phyloP scores from a whole-genome alignment of 1,140 invertebrate genomes.

The Tachypleus tridentatus region DNA sequence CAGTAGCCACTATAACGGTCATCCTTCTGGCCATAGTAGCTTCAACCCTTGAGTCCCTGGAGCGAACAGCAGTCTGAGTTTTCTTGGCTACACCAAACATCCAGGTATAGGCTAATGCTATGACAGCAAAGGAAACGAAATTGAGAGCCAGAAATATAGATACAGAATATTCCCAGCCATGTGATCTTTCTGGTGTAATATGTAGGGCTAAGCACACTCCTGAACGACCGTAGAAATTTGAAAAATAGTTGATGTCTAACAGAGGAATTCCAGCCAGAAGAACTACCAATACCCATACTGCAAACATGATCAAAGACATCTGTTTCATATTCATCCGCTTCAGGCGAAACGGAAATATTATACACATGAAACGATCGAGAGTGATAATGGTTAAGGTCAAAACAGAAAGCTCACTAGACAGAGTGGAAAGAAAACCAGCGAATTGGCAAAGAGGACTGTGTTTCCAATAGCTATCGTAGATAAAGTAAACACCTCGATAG shows the following conservation, averaged over 20 bases:
- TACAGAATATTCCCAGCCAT: slow-evolving; percentile 39
- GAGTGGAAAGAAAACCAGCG: slow-evolving; percentile 38
- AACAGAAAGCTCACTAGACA: slow-evolving; percentile 47
- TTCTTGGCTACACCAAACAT: slow-evolving; percentile 42
- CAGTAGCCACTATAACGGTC: slow-evolving; percentile 44
- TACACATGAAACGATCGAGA: slow-evolving; percentile 55
- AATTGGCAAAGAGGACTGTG: slow-evolving; percentile 34
- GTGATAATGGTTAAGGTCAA: slow-evolving; percentile 63
- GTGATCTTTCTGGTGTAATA: slow-evolving; percentile 31
- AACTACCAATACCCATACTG: slow-evolving; percentile 52
- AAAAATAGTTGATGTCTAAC: slow-evolving; percentile 40
- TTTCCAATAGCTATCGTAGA: slow-evolving; percentile 35
- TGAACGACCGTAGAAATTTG: slow-evolving; percentile 46
- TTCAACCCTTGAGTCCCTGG: slow-evolving; percentile 32
- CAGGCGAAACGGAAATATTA: slow-evolving; percentile 51
- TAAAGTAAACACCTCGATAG: slow-evolving; percentile 37
- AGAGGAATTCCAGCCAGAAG: slow-evolving; percentile 52
- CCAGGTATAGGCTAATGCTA: slow-evolving; percentile 43
- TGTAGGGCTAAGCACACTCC: slow-evolving; percentile 61
- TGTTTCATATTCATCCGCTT: slow-evolving; percentile 42
- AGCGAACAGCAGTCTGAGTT: slow-evolving; percentile 37
- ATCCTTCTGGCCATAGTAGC: slow-evolving; percentile 42
- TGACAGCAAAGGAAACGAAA: slow-evolving; percentile 41
- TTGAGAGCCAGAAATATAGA: slow-evolving; percentile 44
- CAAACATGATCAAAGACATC: slow-evolving; percentile 40